Evolutionary conservation across 2,797 vertebrate species (phyloP).

Genomic region (Nannoperca australis): DNA sequence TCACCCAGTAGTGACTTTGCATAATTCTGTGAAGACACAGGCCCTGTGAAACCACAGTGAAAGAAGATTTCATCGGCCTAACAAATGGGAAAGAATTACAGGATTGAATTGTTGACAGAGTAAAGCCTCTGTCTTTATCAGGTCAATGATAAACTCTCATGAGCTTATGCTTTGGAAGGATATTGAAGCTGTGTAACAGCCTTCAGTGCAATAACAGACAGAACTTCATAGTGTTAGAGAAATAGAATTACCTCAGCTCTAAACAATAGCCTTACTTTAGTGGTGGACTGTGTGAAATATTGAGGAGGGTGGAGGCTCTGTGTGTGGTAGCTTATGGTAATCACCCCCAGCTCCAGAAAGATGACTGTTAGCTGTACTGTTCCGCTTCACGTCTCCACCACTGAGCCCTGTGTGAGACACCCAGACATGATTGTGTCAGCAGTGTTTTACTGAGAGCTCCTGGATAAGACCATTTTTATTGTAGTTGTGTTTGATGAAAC

Average conservation of each 20-base stretch:
- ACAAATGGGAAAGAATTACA: constrained; percentile 62
- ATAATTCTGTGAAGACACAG: constrained; percentile 19
- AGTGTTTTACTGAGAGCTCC: constrained; percentile 11
- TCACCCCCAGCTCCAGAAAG: constrained; percentile 20
- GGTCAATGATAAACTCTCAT: constrained; percentile 62
- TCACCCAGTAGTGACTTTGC: background rate
- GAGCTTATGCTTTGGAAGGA: constrained; percentile 64
- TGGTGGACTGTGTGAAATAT: background rate
- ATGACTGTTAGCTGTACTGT: constrained; percentile 14
- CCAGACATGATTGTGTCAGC: constrained; percentile 3
- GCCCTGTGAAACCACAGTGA: constrained; percentile 22
- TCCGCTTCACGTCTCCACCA: background rate
- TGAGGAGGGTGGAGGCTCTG: background rate
- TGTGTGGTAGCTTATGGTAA: constrained; percentile 25
- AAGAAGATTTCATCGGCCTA: constrained; percentile 62
- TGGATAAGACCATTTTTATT: constrained; percentile 23
- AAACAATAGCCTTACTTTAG: constrained; percentile 21
- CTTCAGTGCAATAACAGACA: constrained; percentile 50
- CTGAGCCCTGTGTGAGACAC: constrained; percentile 22
- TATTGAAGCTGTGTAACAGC: constrained; percentile 61
- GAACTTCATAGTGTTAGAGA: constrained; percentile 21
- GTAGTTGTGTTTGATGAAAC: background rate
- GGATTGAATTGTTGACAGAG: constrained; percentile 62
- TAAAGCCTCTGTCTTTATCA: constrained; percentile 56
- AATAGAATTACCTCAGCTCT: constrained; percentile 49